A percentile compares a stretch with the other conserved stretches of the same genome.
Evolutionary conservation across 2,113 vertebrate species (phyloP).

Genomic region (Turnix velox): DNA sequence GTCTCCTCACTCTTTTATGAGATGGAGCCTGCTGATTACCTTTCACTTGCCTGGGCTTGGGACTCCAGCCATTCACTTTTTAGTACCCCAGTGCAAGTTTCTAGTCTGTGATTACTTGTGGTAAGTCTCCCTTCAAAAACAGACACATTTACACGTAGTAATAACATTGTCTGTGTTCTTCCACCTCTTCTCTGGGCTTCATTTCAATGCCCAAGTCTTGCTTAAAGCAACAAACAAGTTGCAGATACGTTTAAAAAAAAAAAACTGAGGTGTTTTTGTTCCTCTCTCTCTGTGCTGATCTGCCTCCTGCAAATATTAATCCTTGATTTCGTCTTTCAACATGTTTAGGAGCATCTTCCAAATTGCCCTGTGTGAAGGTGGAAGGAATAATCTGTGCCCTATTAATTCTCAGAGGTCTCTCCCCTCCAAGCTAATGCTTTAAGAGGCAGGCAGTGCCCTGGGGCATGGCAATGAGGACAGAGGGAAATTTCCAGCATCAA

Average conservation of each 20-base stretch:
- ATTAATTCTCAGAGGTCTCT: not conserved
- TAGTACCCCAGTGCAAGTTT: not conserved
- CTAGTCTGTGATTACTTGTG: not conserved
- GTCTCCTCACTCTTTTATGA: not conserved
- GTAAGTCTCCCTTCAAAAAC: constrained; percentile 14
- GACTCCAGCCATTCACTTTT: constrained; percentile 8
- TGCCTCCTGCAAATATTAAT: not conserved
- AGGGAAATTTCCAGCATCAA: not conserved
- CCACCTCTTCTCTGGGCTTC: constrained; percentile 14
- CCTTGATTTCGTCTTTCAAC: not conserved
- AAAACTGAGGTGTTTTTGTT: not conserved
- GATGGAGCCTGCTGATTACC: constrained; percentile 24
- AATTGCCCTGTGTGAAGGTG: constrained; percentile 12
- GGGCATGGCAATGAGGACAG: not conserved
- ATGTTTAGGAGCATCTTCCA: not conserved
- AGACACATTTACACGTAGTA: not conserved
- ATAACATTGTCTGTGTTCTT: constrained; percentile 1
- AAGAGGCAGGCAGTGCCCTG: not conserved
- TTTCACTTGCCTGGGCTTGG: constrained; percentile 41
- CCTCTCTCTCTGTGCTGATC: not conserved
- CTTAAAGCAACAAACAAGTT: constrained; percentile 31
- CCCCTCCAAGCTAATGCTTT: not conserved
- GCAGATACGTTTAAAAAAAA: not conserved
- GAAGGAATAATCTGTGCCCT: not conserved
- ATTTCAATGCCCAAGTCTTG: constrained; percentile 18